Evolutionary conservation across 2,888 invertebrate genomes (phyloP).

Genomic region (Myopa tessellatipennis): DNA sequence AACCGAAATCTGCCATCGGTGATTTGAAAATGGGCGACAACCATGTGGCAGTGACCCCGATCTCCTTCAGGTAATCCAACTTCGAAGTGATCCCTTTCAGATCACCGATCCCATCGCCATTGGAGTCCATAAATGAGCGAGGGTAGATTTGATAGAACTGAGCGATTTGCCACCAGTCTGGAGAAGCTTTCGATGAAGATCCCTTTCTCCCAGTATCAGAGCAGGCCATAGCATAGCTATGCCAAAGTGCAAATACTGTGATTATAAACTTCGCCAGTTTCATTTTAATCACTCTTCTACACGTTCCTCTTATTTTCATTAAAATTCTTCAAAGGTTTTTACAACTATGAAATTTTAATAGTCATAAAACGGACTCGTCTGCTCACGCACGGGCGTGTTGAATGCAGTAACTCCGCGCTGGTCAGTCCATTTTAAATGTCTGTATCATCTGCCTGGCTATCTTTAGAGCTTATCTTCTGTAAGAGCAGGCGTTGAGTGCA

Average conservation of each 20-base stretch:
- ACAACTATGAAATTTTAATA: no score
- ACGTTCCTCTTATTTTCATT: no score
- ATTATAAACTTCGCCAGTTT: no score
- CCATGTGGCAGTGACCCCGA: constrained; percentile 83
- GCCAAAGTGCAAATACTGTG: background rate
- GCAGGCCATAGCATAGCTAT: constrained; percentile 30
- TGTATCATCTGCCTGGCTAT: background rate
- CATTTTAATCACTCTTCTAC: no score
- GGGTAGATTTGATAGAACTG: constrained; percentile 81
- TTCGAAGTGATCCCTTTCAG: constrained; percentile 77
- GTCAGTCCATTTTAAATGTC: constrained; percentile 9
- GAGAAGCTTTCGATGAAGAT: constrained; percentile 72
- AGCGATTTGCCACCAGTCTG: constrained; percentile 59
- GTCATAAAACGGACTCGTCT: background rate
- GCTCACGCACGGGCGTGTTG: background rate
- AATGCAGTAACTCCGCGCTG: background rate
- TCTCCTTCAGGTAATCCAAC: constrained; percentile 74
- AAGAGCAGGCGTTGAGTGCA: constrained; percentile 10
- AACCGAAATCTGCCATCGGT: constrained; percentile 87
- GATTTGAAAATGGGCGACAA: constrained; percentile 86
- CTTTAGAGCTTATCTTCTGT: constrained; percentile 14
- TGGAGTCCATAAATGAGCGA: constrained; percentile 80
- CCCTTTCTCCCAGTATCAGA: constrained; percentile 68
- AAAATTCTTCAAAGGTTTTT: no score
- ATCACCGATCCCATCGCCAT: constrained; percentile 89